These are phyloP conservation scores for Hylaeus volcanicus DNA, from an alignment of 1,140 invertebrate species.

Conservation along the genomic window DNA sequence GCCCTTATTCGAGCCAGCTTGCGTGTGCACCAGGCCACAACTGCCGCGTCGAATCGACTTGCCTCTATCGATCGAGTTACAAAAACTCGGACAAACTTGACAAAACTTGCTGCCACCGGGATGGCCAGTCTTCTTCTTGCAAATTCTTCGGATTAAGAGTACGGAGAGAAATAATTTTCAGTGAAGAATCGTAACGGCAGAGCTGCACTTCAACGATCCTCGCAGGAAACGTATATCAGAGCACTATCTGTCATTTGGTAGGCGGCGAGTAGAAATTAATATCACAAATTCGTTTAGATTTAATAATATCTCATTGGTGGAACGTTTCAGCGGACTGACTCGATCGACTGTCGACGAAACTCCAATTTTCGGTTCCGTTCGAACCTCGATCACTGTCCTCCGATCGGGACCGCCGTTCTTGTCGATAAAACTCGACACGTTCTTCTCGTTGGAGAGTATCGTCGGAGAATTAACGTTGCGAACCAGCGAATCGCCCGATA, in stretches of 20 bases:
- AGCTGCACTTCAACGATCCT: not conserved
- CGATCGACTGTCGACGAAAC: conserved; percentile 25
- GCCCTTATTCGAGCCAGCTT: conserved; percentile 29
- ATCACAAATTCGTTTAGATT: not conserved
- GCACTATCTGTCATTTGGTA: not conserved
- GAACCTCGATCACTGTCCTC: conserved; percentile 1
- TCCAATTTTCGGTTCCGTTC: not conserved
- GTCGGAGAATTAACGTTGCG: conserved; percentile 42
- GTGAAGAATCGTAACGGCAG: not conserved
- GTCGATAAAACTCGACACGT: conserved; percentile 38
- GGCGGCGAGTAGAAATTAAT: not conserved
- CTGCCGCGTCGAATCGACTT: not conserved
- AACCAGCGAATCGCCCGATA: conserved; percentile 36
- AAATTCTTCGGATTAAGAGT: not conserved
- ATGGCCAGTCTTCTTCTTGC: not conserved
- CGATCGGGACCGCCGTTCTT: not conserved
- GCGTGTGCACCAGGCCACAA: not conserved
- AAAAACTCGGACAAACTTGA: not conserved
- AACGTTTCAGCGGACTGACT: not conserved
- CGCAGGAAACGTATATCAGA: not conserved
- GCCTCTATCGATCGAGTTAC: not conserved
- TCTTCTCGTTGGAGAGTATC: conserved; percentile 43
- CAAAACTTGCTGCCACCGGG: not conserved
- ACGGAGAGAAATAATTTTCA: not conserved
- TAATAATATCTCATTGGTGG: not conserved